These are phyloP conservation scores for Branchellion lobata DNA, from an alignment of 2,888 invertebrate genomes.

Conservation along the genomic window DNA sequence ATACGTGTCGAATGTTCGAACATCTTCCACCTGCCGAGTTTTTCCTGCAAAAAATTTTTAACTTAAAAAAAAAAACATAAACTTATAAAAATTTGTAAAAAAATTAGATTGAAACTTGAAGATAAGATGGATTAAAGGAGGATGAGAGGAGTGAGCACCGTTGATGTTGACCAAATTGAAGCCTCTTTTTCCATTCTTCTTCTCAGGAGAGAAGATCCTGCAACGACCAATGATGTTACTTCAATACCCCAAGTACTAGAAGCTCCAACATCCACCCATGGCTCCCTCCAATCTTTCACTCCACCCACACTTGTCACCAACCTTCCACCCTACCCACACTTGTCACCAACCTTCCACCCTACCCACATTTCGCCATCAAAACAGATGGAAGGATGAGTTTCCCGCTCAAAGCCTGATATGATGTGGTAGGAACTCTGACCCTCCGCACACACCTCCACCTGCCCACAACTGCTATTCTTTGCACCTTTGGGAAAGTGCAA, in stretches of 20 bases:
- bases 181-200: constrained; percentile 47
- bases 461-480: constrained; percentile 37
- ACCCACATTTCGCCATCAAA: constrained; percentile 48
- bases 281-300: too few species aligned
- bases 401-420: constrained; percentile 41
- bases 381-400: constrained; percentile 47
- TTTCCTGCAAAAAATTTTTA: constrained; percentile 24
- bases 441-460: constrained; percentile 28
- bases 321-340: constrained; percentile 26
- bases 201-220: constrained; percentile 48
- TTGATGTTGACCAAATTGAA: constrained; percentile 47
- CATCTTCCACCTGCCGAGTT: constrained; percentile 39
- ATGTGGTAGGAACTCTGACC: constrained; percentile 47
- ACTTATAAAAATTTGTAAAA: not conserved
- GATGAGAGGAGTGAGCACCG: constrained; percentile 34
- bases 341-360: too few species aligned
- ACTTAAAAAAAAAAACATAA: not conserved
- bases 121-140: not conserved
- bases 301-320: too few species aligned
- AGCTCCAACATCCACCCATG: too few species aligned
- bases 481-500: not conserved
- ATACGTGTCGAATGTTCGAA: constrained; percentile 43
- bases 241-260: too few species aligned
- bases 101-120: not conserved
- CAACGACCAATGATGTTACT: too few species aligned